phyloP scores from a whole-genome alignment of 2,888 invertebrate genomes.

The Dendrolimus pini region DNA sequence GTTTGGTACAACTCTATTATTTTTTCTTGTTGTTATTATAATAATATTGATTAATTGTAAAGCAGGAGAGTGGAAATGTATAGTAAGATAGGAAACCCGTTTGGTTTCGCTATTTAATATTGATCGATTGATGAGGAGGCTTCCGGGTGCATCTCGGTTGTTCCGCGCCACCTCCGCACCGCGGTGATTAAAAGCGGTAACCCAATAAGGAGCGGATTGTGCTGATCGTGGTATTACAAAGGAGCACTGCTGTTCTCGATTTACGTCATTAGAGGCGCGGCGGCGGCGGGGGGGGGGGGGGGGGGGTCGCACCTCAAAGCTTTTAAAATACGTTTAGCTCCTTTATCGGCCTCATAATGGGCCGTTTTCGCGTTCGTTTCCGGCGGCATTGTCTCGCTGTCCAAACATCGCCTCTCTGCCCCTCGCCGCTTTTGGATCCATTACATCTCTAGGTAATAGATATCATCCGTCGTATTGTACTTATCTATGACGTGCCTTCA shows the following conservation, averaged over 20 bases:
- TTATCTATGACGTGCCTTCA: no score
- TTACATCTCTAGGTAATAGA: slow-evolving; percentile 20
- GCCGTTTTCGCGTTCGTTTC: slow-evolving; percentile 45
- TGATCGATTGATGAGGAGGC: no score
- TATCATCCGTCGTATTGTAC: slow-evolving; percentile 1
- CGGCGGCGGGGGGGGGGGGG: slow-evolving; percentile 3
- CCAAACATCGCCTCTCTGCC: slow-evolving; percentile 38
- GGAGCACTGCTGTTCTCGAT: slow-evolving; percentile 29
- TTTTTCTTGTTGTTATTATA: no score
- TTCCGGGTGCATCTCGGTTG: slow-evolving; percentile 23
- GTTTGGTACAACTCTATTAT: no score
- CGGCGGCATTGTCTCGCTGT: slow-evolving; percentile 52
- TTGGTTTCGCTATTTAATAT: no score
- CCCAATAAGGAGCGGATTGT: slow-evolving; percentile 57
- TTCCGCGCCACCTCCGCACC: not conserved
- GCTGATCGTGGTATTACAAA: slow-evolving; percentile 4
- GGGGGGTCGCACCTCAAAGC: slow-evolving; percentile 28
- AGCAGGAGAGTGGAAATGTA: no score
- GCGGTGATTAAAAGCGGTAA: slow-evolving; percentile 67
- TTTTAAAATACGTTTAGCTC: slow-evolving; percentile 30
- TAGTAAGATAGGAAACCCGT: no score
- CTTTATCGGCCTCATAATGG: slow-evolving; percentile 33
- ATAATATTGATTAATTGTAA: no score
- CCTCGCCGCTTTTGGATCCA: slow-evolving; percentile 34
- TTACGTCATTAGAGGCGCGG: slow-evolving; percentile 60